phyloP scores from a whole-genome alignment of 2,888 invertebrate species.

The Tetramorium bicarinatum region DNA sequence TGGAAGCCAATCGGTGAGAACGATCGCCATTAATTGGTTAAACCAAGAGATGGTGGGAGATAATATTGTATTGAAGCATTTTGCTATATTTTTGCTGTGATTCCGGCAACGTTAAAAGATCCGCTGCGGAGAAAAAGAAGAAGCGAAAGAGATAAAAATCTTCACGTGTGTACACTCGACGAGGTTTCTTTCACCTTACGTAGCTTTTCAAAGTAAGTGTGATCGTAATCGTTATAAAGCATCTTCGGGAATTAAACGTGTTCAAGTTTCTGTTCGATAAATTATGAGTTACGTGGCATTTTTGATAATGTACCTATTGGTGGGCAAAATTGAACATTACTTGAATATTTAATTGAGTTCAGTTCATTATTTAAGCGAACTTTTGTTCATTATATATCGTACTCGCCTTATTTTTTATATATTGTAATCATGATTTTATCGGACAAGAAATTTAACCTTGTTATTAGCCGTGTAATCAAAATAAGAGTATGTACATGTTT shows the following conservation, averaged over 20 bases:
- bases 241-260: background rate
- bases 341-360: background rate
- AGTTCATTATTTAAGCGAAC: background rate
- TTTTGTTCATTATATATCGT: background rate
- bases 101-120: background rate
- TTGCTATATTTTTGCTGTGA: background rate
- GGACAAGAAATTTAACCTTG: background rate
- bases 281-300: no score
- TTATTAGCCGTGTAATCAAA: background rate
- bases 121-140: background rate
- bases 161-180: background rate
- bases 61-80: background rate
- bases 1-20: no score
- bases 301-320: background rate
- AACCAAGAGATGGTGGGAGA: no score
- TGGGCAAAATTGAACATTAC: background rate
- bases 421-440: background rate
- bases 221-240: background rate
- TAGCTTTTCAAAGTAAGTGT: background rate
- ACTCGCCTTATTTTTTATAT: background rate
- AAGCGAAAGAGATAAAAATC: background rate
- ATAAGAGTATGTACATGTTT: background rate
- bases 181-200: background rate
- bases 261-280: background rate
- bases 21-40: no score